Evolutionary conservation across 2,113 vertebrate species (phyloP), one percentile per base, ranked within the genome.

Genomic region (Ivindomyrus marchei): DNA sequence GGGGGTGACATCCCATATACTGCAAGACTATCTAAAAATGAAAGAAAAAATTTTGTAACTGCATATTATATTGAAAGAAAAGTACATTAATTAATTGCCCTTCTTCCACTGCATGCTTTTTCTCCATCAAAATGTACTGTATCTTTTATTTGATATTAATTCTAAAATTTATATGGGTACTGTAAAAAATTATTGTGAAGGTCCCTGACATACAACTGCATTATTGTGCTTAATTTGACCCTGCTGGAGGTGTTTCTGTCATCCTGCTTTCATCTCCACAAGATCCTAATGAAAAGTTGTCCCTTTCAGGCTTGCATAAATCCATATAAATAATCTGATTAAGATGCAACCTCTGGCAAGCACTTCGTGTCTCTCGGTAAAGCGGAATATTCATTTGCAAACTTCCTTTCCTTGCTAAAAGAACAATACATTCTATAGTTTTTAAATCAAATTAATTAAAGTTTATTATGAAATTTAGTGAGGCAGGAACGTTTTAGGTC

Each of bases 261-360:
- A 10, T 90, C 92, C 91, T 88, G 93, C 95, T 95, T 95, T 96
- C 94, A 96, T 96, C 94, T 95, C 93, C 93, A 53, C 85, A 53
- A 85, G 56, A 91, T 92, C 94, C 95, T 95, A 93, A 95, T 96
- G 95, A 96, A 95, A 95, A 96, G 95, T 94, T 96, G 95, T 94
- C 94, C 94, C 94, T 94, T 94, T 93, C 93, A 94, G 94, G 93
- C 94, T 92, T 3, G 88, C 93, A 95, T 96, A 96, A 96, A 96
- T 96, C 95, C 27, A 85, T 92, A 95, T 94, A 94, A 95, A 93
- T 94, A 96, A 96, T 96, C 94, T 95, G 91, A 93, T 93, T 91
- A 94, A 93, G 94, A 93, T 94, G 93, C 93, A 92, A 93, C 94
- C 94, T 91, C 92, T 94, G 94, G 93, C 95, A 94, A 39, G n/a